phyloP scores from a whole-genome alignment of 2,113 vertebrate genomes.

The Pterocles orientalis region DNA sequence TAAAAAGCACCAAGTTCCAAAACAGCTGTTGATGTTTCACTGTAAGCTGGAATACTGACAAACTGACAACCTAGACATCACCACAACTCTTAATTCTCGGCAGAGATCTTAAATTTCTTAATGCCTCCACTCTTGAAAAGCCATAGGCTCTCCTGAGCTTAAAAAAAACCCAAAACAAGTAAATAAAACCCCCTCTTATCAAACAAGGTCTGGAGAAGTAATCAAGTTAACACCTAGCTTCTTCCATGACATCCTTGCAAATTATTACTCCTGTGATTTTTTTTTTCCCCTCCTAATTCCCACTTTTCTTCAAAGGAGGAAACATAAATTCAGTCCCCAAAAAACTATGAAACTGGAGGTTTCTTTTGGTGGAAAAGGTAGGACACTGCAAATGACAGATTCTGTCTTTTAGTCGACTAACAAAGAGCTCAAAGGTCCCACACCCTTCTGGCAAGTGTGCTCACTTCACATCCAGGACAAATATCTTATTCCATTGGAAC shows the following conservation, averaged over 20 bases:
- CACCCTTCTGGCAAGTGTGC: constrained; percentile 57
- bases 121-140: background rate
- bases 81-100: background rate
- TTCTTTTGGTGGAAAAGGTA: constrained; percentile 21
- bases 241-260: background rate
- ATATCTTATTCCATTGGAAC: constrained; percentile 61
- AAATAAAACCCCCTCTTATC: fast-evolving
- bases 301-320: background rate
- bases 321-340: background rate
- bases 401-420: constrained; percentile 16
- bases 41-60: background rate
- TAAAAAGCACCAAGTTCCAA: background rate
- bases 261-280: background rate
- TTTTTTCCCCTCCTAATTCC: background rate
- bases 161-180: background rate
- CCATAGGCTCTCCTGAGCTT: background rate
- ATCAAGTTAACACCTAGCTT: background rate
- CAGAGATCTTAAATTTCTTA: background rate
- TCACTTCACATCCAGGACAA: constrained; percentile 38
- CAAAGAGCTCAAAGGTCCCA: constrained; percentile 31
- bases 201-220: background rate
- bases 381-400: background rate
- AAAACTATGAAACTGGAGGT: background rate
- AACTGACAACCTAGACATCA: background rate
- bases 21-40: background rate